These are phyloP conservation scores for Taphrorychus bicolor DNA, from an alignment of 2,888 invertebrate genomes.

Conservation along the genomic window DNA sequence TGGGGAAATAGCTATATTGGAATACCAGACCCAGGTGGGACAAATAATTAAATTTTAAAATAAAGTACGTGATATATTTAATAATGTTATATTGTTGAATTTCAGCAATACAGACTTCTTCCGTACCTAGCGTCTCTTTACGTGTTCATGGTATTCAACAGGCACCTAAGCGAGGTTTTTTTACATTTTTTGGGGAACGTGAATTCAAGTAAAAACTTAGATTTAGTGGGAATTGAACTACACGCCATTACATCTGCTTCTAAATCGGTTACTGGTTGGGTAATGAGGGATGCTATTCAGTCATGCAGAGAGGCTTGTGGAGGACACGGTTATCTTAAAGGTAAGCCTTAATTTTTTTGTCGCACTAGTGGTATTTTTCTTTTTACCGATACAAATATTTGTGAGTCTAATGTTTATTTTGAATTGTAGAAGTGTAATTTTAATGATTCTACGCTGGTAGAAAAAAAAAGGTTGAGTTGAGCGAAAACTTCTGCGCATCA, in stretches of 20 bases:
- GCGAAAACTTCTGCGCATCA: no score
- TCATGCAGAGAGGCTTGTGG: slow-evolving; percentile 94
- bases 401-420: no score
- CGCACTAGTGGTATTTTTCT: no score
- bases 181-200: slow-evolving; percentile 43
- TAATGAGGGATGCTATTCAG: slow-evolving; percentile 85
- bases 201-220: slow-evolving; percentile 49
- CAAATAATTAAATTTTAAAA: background rate
- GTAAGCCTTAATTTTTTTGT: slow-evolving; percentile 66
- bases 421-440: no score
- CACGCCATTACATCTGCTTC: slow-evolving; percentile 82
- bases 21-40: slow-evolving; percentile 91
- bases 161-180: slow-evolving; percentile 61
- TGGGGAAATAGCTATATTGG: slow-evolving; percentile 84
- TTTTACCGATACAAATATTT: no score
- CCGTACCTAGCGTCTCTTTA: slow-evolving; percentile 73
- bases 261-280: slow-evolving; percentile 87
- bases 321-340: slow-evolving; percentile 90
- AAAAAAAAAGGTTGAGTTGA: no score
- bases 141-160: slow-evolving; percentile 68
- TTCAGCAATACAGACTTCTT: slow-evolving; percentile 75
- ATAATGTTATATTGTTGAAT: slow-evolving; percentile 52
- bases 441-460: no score
- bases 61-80: background rate
- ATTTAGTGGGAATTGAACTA: slow-evolving; percentile 69